Evolutionary conservation across 1,140 invertebrate genomes (phyloP), one percentile per base, ranked within the genome.

Genomic region (Solenopsis fugax): DNA sequence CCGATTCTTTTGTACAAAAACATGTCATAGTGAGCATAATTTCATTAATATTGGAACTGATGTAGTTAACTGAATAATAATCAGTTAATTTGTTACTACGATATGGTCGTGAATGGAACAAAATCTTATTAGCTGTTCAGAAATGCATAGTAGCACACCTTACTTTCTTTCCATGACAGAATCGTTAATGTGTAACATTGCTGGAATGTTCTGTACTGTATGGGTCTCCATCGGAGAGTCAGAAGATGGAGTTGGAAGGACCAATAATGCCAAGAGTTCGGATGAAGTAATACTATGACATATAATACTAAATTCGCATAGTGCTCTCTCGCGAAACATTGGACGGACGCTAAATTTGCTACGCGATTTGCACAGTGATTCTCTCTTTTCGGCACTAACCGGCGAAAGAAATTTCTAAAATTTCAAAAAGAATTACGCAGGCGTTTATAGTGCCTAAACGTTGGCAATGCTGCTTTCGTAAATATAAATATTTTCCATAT

Each of bases 281-380:
- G 54, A 56, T 56, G 1, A 56, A 56, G 21, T 62, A 77, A 60
- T 77, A 77, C 41, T 80, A 67, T 37, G 18, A 67, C 45, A 60
- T 80, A 80, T 67, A 69, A 80, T 80, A 80, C 45, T 80, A 80
- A 80, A 80, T 65, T 34, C 77, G 62, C 48, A 9, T 56, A 10
- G 21, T 54, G 13, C 48, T 81, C 18, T 34, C 48, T 7, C 54
- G 41, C 24, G 18, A 82, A 65, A 75, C 13, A 24, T 73, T 73
- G 54, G 54, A 84, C 41, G 54, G 24, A 84, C 71, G 45, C 21
- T 69, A 52, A 41, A 81, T 71, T 81, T 54, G 34, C 77, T 71
- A 41, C 45, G 48, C 24, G 13, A 60, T 67, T n/a, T 84, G 45
- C 34, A 81, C 13, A 81, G n/a, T 58, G 18, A 82, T 50, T 12